A percentile compares a stretch with the other conserved stretches of the same genome.
Conservation (phyloP, 2,888 invertebrate genomes). For the Rotaria sp. region DNA sequence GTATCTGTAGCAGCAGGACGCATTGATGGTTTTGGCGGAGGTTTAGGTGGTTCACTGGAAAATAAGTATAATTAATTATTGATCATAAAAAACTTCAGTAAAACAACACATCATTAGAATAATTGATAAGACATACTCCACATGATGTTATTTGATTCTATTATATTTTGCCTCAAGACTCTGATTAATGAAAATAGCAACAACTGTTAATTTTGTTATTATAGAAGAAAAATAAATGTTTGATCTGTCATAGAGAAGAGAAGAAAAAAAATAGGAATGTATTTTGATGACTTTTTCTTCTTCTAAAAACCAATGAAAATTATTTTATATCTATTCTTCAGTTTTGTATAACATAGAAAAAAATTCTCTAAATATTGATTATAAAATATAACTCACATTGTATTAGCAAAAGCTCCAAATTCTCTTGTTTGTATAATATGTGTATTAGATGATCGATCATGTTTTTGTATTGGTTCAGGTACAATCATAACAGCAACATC, state of each 20-base stretch:
- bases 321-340: no score
- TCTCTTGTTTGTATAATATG: not conserved
- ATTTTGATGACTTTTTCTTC: not conserved
- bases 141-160: not conserved
- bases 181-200: not conserved
- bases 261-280: not conserved
- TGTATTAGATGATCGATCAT: conserved; percentile 24
- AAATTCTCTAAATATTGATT: not conserved
- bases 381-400: not conserved
- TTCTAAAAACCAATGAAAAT: not conserved
- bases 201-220: not conserved
- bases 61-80: not conserved
- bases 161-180: not conserved
- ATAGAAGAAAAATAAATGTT: not conserved
- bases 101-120: not conserved
- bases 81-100: no score
- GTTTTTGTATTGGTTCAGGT: not conserved
- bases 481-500: not conserved
- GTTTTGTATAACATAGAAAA: no score
- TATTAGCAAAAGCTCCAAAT: conserved; percentile 16
- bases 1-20: not conserved
- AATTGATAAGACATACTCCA: not conserved
- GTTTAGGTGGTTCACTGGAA: conserved; percentile 16
- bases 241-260: not conserved
- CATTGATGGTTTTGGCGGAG: not conserved